phyloP scores from a whole-genome alignment of 1,140 invertebrate genomes.

The Polypedilum pembai region DNA sequence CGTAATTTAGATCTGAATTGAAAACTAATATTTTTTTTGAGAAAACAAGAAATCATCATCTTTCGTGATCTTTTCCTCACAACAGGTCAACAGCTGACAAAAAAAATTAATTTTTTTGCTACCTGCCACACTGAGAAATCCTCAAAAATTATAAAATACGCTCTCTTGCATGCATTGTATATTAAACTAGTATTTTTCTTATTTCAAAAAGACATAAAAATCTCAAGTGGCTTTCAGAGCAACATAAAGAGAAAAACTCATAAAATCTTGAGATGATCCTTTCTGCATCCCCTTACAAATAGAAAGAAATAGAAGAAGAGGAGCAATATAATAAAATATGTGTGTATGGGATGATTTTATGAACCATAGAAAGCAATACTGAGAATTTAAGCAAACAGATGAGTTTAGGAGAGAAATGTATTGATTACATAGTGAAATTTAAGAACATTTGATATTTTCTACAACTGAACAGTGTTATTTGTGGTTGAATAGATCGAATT shows the following conservation, averaged over 20 bases:
- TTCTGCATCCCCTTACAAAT: background rate
- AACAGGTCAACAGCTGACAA: conserved; percentile 16
- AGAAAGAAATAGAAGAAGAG: background rate
- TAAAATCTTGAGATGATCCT: conserved; percentile 18
- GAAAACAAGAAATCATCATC: too few species aligned
- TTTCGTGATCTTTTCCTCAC: background rate
- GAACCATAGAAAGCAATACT: background rate
- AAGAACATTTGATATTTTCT: background rate
- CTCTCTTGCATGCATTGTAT: background rate
- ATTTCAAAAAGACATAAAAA: background rate
- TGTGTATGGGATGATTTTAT: background rate
- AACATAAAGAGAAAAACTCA: background rate
- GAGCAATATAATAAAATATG: background rate
- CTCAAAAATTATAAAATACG: too few species aligned
- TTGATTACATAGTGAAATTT: background rate
- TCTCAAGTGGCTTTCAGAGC: background rate
- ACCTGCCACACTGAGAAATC: background rate
- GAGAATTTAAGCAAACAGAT: background rate
- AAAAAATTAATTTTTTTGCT: background rate
- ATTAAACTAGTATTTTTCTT: background rate
- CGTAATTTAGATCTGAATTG: too few species aligned
- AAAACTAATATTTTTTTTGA: too few species aligned
- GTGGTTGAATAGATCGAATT: background rate
- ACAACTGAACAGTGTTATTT: background rate
- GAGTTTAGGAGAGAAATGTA: background rate